These are phyloP conservation scores for Silurus aristotelis DNA, from an alignment of 2,797 vertebrate species.

Conservation along the genomic window DNA sequence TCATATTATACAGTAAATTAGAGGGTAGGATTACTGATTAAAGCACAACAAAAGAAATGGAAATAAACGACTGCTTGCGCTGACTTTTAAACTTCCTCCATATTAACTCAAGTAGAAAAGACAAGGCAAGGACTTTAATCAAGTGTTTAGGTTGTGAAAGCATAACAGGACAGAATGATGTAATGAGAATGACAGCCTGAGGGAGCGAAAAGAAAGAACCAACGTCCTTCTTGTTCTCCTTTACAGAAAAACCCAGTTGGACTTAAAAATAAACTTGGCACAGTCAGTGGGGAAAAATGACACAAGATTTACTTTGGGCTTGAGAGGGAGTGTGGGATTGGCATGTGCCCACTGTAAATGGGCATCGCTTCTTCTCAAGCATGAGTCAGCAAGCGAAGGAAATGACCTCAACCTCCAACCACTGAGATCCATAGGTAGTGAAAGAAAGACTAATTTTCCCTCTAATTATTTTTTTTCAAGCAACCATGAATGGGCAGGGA, in stretches of 20 bases:
- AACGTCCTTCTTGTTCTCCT: slow-evolving; percentile 37
- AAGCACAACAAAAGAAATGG: background rate
- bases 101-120: slow-evolving; percentile 21
- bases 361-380: slow-evolving; percentile 56
- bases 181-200: slow-evolving; percentile 57
- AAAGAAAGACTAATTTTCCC: background rate
- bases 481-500: background rate
- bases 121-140: slow-evolving; percentile 39
- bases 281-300: slow-evolving; percentile 64
- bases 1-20: background rate
- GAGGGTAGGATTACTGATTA: background rate
- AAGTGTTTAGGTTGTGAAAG: slow-evolving; percentile 49
- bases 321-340: slow-evolving; percentile 67
- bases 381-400: slow-evolving; percentile 44
- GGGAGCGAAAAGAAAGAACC: slow-evolving; percentile 21
- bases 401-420: slow-evolving; percentile 22
- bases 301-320: slow-evolving; percentile 61
- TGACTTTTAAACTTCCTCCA: slow-evolving; percentile 4
- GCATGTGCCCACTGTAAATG: slow-evolving; percentile 62
- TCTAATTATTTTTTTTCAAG: slow-evolving; percentile 16
- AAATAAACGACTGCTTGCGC: background rate
- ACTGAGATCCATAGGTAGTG: background rate
- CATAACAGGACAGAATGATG: slow-evolving; percentile 57
- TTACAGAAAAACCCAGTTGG: slow-evolving; percentile 62
- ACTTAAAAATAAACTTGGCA: slow-evolving; percentile 67